phyloP scores from a whole-genome alignment of 2,797 vertebrate species.

The Cuniculus paca region DNA sequence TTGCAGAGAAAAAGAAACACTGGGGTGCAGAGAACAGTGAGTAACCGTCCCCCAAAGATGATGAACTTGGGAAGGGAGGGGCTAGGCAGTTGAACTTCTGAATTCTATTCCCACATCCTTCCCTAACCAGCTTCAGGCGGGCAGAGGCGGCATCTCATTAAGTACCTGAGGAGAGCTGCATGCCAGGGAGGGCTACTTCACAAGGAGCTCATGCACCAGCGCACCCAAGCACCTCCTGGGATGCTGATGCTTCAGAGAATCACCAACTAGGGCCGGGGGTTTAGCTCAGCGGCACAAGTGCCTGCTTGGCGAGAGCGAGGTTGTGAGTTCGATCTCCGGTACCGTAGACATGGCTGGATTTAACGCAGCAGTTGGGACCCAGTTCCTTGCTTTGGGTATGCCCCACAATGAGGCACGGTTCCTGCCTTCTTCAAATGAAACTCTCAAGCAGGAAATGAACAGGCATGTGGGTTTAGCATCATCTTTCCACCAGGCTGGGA shows the following conservation, averaged over 20 bases:
- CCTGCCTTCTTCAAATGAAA: not conserved
- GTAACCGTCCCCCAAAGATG: not conserved
- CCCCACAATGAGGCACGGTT: not conserved
- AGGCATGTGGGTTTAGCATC: not conserved
- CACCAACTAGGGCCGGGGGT: too few relatives aligned
- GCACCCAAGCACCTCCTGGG: not conserved
- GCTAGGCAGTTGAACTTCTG: not conserved
- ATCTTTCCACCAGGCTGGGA: not conserved
- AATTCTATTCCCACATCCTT: constrained; percentile 52
- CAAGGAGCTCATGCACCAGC: not conserved
- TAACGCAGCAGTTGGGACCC: not conserved
- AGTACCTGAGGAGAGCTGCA: not conserved
- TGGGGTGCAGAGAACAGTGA: not conserved
- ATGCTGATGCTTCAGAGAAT: not conserved
- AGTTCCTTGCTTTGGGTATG: too few relatives aligned
- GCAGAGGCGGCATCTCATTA: constrained; percentile 41
- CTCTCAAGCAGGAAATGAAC: not conserved
- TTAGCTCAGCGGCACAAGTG: too few relatives aligned
- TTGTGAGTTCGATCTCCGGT: too few relatives aligned
- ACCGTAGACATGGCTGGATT: too few relatives aligned
- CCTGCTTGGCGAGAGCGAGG: too few relatives aligned
- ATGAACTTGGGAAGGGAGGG: constrained; percentile 24
- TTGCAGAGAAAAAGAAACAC: not conserved
- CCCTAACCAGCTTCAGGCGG: not conserved
- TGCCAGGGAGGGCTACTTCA: not conserved